phyloP scores from a whole-genome alignment of 1,140 invertebrate species.

The Musca domestica region DNA sequence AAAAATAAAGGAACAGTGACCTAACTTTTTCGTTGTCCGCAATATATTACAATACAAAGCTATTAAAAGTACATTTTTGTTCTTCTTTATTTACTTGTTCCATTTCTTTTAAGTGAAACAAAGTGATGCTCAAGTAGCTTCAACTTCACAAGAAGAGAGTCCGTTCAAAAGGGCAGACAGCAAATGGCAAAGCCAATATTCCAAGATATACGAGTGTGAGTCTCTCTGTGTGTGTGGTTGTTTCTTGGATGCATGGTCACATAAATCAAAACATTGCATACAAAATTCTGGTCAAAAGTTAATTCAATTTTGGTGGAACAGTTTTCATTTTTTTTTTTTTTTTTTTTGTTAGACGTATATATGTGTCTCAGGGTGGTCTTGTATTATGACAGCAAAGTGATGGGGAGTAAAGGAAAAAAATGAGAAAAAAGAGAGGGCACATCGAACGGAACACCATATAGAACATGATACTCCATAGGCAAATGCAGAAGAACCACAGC shows the following conservation, averaged over 20 bases:
- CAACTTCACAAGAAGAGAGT: too few relatives aligned
- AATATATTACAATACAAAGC: too few relatives aligned
- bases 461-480: neutral
- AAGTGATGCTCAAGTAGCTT: too few relatives aligned
- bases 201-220: neutral
- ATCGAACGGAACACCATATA: neutral
- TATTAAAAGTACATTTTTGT: too few relatives aligned
- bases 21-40: too few relatives aligned
- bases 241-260: neutral
- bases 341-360: too few relatives aligned
- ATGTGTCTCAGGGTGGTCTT: too few relatives aligned
- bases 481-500: neutral
- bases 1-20: too few relatives aligned
- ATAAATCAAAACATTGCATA: conserved; percentile 22
- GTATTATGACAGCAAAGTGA: neutral
- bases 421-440: neutral
- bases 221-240: neutral
- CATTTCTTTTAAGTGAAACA: too few relatives aligned
- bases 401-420: neutral
- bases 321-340: conserved; percentile 6
- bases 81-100: too few relatives aligned
- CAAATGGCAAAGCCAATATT: neutral
- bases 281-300: conserved; percentile 19
- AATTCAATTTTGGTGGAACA: conserved; percentile 24
- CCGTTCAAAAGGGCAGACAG: too few relatives aligned